These are phyloP conservation scores for Leptogaster cylindrica DNA, from an alignment of 2,888 invertebrate genomes.

Conservation along the genomic window DNA sequence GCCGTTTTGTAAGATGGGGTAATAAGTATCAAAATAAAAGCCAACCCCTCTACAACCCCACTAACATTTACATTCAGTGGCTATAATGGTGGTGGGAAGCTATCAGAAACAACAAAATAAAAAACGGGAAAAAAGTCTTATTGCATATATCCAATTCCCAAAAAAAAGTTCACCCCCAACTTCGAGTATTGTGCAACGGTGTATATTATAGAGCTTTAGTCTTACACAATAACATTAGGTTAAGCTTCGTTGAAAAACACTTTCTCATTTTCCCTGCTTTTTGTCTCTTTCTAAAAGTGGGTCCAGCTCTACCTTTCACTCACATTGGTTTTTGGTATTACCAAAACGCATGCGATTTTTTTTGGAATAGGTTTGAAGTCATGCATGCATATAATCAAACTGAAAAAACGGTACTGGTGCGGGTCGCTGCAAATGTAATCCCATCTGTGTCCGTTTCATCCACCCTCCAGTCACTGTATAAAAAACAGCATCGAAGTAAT, in stretches of 20 bases:
- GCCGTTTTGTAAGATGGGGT: conserved; percentile 30
- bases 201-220: neutral
- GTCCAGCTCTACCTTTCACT: neutral
- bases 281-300: neutral
- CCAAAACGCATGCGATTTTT: no score
- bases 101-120: no score
- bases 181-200: neutral
- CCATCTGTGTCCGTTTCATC: neutral
- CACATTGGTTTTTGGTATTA: no score
- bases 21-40: conserved; percentile 37
- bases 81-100: no score
- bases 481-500: neutral
- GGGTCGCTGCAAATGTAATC: neutral
- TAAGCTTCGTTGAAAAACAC: neutral
- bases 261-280: neutral
- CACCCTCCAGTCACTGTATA: neutral
- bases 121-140: neutral
- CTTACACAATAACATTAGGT: neutral
- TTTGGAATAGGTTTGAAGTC: conserved; percentile 12
- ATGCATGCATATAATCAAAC: conserved; percentile 2
- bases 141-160: neutral
- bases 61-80: neutral
- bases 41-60: conserved; percentile 18
- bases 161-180: no score
- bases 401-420: neutral